These are phyloP conservation scores for Bovichtus variegatus DNA, from an alignment of 2,797 vertebrate species.

Conservation along the genomic window DNA sequence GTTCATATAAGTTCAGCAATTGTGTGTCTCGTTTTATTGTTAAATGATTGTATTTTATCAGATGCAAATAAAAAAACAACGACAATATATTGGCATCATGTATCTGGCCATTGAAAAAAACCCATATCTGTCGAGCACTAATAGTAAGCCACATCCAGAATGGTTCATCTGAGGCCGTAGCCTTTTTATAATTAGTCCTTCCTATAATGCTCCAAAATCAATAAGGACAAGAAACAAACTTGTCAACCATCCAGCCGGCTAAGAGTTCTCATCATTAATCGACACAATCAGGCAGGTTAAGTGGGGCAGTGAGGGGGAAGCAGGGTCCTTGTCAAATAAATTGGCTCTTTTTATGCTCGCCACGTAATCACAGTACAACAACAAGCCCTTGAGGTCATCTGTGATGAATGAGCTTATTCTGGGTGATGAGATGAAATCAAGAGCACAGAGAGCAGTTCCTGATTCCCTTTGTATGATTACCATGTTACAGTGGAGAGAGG, in stretches of 20 bases:
- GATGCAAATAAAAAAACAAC: too few species aligned
- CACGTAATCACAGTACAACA: constrained; percentile 49
- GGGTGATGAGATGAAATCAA: constrained; percentile 35
- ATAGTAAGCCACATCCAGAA: neutral
- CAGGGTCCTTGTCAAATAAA: constrained; percentile 52
- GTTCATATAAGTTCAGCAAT: too few species aligned
- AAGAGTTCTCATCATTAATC: constrained; percentile 63
- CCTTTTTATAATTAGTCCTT: neutral
- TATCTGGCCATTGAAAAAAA: too few species aligned
- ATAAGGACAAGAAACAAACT: neutral
- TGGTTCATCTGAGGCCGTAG: neutral
- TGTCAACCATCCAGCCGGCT: constrained; percentile 6
- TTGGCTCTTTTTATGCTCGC: constrained; percentile 47
- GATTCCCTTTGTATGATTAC: constrained; percentile 24
- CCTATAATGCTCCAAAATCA: constrained; percentile 18
- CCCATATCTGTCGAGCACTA: too few species aligned
- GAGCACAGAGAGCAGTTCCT: neutral
- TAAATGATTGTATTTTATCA: too few species aligned
- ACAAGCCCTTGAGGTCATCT: constrained; percentile 41
- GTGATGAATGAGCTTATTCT: constrained; percentile 33
- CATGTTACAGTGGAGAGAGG: neutral
- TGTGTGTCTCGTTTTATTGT: too few species aligned
- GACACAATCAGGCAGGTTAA: constrained; percentile 70
- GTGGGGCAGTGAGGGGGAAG: constrained; percentile 28
- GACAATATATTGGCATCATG: too few species aligned